Evolutionary conservation across 2,797 vertebrate genomes (phyloP), one percentile per base, ranked within the genome.

Genomic region (Epinephelus awoara): DNA sequence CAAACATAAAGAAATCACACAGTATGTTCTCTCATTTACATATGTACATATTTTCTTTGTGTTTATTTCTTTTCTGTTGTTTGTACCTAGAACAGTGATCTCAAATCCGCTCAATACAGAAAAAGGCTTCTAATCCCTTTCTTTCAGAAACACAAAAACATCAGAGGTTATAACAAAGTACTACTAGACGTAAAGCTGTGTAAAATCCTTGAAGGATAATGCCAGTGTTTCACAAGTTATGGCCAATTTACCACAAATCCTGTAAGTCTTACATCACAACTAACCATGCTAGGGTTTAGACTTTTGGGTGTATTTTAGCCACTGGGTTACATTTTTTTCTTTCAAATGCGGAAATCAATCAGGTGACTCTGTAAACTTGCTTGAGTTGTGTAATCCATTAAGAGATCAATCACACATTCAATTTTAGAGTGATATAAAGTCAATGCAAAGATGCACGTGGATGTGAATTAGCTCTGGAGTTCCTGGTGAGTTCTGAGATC

Each of bases 1-100:
- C 51, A 72, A 54, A 73, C 42, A 42, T 46, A 80, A n/a, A 57
- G 66, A 56, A 69, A 67, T 63, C 65, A 80, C 50, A 76, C 19
- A 6, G 5, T 8, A 27, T 66, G 46, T 4, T 23, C 42, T 63
- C 67, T 79, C 14, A 69, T 76, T 72, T 75, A 42, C 44, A 69
- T 75, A 38, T 63, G 7, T 54, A 65, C 47, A 73, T 44, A 38
- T 67, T 75, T 55, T 9, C 46, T 59, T 13, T 4, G 21, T 13
- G 11, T 77, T 67, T 52, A 19, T 57, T 63, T 74, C 18, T 4
- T 38, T 14, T 23, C 13, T 61, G 63, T 27, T 70, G 56, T 72
- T 57, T 69, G 49, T n/a, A 23, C n/a, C 13, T 19, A 17, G 17
- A 79, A 74, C n/a, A 38, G 51, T 18, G 13, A 56, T 40, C 25